Percentiles rank a stretch among this genome's conserved stretches.
These are phyloP conservation scores for Oryctes rhinoceros DNA, from an alignment of 1,140 invertebrate genomes.

Conservation along the genomic window DNA sequence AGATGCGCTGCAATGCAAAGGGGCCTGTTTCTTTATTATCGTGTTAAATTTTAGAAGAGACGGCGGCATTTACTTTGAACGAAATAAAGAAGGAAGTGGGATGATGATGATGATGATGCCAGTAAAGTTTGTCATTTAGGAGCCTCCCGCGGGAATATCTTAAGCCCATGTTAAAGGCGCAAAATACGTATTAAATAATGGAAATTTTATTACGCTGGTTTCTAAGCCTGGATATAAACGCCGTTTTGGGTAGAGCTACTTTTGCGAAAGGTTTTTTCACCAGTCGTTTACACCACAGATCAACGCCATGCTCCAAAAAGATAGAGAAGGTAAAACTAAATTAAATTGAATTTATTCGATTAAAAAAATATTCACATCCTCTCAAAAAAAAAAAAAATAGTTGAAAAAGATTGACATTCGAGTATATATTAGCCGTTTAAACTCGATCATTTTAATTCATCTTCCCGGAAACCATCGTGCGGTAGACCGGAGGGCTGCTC, in stretches of 20 bases:
- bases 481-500: background rate
- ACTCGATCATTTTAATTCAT: too few relatives aligned
- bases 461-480: too few relatives aligned
- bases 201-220: background rate
- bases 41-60: background rate
- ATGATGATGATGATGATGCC: background rate
- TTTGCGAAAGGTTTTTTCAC: too few relatives aligned
- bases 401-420: too few relatives aligned
- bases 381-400: too few relatives aligned
- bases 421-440: too few relatives aligned
- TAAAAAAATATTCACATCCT: too few relatives aligned
- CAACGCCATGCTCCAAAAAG: too few relatives aligned
- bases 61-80: background rate
- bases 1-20: background rate
- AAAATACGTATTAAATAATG: conserved; percentile 11
- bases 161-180: background rate
- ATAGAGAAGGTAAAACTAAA: too few relatives aligned
- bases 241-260: too few relatives aligned
- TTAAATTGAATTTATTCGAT: too few relatives aligned
- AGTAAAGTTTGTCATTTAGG: background rate
- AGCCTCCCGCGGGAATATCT: background rate
- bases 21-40: background rate
- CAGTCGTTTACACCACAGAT: too few relatives aligned
- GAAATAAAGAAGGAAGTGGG: background rate
- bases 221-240: background rate